phyloP scores from a whole-genome alignment of 2,113 vertebrate species.

The Acanthochromis polyacanthus region DNA sequence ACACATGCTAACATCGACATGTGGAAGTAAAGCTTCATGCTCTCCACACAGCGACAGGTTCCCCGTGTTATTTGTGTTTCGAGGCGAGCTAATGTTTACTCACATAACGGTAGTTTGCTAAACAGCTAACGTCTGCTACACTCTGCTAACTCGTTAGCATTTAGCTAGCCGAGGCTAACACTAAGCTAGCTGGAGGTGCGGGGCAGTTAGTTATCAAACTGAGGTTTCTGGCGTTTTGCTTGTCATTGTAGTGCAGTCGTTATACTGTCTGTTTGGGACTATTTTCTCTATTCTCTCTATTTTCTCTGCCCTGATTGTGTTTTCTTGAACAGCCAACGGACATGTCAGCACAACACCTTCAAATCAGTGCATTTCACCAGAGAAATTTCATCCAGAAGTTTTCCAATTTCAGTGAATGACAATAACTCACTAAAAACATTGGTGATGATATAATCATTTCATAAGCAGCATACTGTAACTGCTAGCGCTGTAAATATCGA shows the following conservation, averaged over 20 bases:
- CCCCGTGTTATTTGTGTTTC: neutral
- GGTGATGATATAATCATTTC: no score
- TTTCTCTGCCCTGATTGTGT: neutral
- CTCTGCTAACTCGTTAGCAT: constrained; percentile 58
- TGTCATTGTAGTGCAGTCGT: neutral
- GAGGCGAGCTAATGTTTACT: neutral
- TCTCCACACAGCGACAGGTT: neutral
- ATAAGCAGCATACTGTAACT: no score
- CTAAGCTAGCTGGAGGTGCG: neutral
- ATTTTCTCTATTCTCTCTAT: neutral
- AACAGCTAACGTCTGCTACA: neutral
- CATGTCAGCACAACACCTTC: neutral
- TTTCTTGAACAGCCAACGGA: neutral
- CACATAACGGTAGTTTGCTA: neutral
- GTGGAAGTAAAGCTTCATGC: neutral
- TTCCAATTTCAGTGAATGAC: neutral
- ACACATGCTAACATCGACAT: constrained; percentile 33
- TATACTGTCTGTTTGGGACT: neutral
- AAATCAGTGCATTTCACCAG: neutral
- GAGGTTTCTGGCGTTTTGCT: neutral
- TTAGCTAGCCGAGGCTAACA: constrained; percentile 30
- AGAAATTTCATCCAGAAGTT: neutral
- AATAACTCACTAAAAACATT: no score
- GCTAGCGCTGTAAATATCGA: no score
- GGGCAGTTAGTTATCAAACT: neutral